Evolutionary conservation across 2,113 vertebrate species (phyloP).

Genomic region (Pelobates fuscus): DNA sequence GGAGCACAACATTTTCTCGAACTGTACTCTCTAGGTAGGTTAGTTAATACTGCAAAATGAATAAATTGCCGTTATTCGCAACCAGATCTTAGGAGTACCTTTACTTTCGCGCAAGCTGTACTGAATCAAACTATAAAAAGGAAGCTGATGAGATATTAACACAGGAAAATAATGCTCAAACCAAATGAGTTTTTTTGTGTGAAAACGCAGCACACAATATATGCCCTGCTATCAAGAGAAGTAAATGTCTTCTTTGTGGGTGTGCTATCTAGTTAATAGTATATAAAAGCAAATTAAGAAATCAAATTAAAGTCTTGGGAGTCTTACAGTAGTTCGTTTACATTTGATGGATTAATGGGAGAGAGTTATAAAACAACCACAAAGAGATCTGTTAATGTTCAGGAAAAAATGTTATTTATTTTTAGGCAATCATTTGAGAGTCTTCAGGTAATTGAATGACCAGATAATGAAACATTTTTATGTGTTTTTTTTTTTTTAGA

Average conservation of each 20-base stretch:
- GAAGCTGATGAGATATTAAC: constrained; percentile 31
- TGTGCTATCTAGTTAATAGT: constrained; percentile 28
- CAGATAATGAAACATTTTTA: constrained; percentile 28
- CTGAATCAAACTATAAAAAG: constrained; percentile 19
- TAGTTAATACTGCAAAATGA: too few relatives aligned
- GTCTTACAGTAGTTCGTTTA: constrained; percentile 32
- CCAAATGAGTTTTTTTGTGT: constrained; percentile 31
- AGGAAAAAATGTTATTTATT: constrained; percentile 4
- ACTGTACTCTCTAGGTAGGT: too few relatives aligned
- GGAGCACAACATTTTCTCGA: too few relatives aligned
- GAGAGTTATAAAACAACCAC: constrained; percentile 27
- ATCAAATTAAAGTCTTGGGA: constrained; percentile 12
- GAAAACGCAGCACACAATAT: constrained; percentile 12
- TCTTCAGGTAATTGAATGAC: constrained; percentile 22
- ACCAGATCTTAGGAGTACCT: too few relatives aligned
- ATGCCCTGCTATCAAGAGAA: constrained; percentile 13
- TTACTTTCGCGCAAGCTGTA: constrained; percentile 15
- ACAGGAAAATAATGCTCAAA: constrained; percentile 4
- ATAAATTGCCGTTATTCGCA: too few relatives aligned
- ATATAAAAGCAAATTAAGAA: constrained; percentile 27
- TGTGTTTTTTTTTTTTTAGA: constrained; percentile 13
- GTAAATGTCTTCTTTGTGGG: constrained; percentile 19
- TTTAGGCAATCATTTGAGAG: neutral
- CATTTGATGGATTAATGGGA: constrained; percentile 40
- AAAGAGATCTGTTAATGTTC: constrained; percentile 28